These are phyloP conservation scores for Heloderma charlesbogerti DNA, from an alignment of 2,113 vertebrate species.

Conservation along the genomic window DNA sequence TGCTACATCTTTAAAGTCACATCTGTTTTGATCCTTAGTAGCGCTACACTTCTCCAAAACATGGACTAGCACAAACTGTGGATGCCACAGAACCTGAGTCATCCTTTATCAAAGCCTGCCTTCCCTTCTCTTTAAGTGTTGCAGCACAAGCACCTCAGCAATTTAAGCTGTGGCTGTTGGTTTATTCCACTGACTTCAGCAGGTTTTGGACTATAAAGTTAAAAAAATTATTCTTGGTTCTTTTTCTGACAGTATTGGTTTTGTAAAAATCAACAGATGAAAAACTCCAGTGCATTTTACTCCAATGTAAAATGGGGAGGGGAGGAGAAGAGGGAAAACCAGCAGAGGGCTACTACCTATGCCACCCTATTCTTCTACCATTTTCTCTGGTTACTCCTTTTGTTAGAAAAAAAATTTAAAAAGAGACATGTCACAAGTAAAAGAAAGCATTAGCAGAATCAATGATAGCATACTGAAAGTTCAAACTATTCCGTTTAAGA, in stretches of 20 bases:
- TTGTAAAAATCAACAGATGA: neutral
- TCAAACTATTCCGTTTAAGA: conserved; percentile 8
- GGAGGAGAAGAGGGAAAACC: neutral
- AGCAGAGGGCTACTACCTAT: neutral
- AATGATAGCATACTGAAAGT: conserved; percentile 23
- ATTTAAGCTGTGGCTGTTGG: neutral
- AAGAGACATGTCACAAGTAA: neutral
- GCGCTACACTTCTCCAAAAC: neutral
- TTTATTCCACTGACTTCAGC: neutral
- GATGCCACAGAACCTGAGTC: neutral
- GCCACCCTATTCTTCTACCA: neutral
- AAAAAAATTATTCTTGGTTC: neutral
- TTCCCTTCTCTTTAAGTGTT: conserved; percentile 53
- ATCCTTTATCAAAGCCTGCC: neutral
- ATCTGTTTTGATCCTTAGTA: neutral
- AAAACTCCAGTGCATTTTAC: neutral
- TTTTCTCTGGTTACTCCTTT: neutral
- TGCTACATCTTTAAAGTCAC: too few species aligned
- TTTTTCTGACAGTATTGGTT: neutral
- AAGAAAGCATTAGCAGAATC: neutral
- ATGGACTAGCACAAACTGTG: neutral
- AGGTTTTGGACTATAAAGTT: neutral
- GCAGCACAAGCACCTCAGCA: neutral
- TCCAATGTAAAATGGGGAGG: neutral
- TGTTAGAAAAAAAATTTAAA: neutral